A percentile compares a stretch with the other conserved stretches of the same genome.
These are phyloP conservation scores for Crepidodera aurea DNA, from an alignment of 2,888 invertebrate species.

Conservation along the genomic window DNA sequence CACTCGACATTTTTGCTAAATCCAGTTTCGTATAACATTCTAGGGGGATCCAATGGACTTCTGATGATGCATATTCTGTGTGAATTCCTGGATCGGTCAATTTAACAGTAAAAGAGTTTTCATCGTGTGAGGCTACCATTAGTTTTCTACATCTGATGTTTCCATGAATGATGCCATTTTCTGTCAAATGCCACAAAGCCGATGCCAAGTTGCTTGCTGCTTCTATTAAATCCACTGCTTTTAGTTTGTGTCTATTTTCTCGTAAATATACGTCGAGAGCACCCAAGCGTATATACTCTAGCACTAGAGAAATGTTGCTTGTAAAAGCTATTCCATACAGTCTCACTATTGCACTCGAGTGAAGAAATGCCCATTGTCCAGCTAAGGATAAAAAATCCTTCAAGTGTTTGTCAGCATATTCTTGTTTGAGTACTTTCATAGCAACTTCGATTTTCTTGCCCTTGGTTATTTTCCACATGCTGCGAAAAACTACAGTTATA, in stretches of 20 bases:
- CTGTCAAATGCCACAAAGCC: slow-evolving; percentile 86
- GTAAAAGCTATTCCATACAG: slow-evolving; percentile 80
- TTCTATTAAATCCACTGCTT: slow-evolving; percentile 79
- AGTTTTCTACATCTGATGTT: slow-evolving; percentile 84
- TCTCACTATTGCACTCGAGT: slow-evolving; percentile 78
- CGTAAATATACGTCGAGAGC: slow-evolving; percentile 78
- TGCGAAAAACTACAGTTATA: slow-evolving; percentile 73
- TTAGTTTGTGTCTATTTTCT: slow-evolving; percentile 62
- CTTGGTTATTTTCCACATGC: slow-evolving; percentile 79
- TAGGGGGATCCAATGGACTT: slow-evolving; percentile 89
- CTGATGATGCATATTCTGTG: slow-evolving; percentile 67
- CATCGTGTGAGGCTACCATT: slow-evolving; percentile 77
- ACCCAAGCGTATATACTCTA: slow-evolving; percentile 82
- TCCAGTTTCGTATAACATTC: slow-evolving; percentile 79
- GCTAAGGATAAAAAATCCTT: slow-evolving; percentile 81
- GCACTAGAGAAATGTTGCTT: slow-evolving; percentile 80
- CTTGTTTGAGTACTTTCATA: slow-evolving; percentile 78
- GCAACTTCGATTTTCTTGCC: slow-evolving; percentile 81
- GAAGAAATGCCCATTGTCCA: slow-evolving; percentile 80
- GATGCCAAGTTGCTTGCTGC: slow-evolving; percentile 83
- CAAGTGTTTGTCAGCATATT: slow-evolving; percentile 68
- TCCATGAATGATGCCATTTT: slow-evolving; percentile 84
- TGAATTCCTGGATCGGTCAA: slow-evolving; percentile 84
- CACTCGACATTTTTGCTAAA: slow-evolving; percentile 71
- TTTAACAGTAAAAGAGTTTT: slow-evolving; percentile 77